These are phyloP conservation scores for Coreoperca whiteheadi DNA, from an alignment of 2,113 vertebrate genomes.

Conservation along the genomic window DNA sequence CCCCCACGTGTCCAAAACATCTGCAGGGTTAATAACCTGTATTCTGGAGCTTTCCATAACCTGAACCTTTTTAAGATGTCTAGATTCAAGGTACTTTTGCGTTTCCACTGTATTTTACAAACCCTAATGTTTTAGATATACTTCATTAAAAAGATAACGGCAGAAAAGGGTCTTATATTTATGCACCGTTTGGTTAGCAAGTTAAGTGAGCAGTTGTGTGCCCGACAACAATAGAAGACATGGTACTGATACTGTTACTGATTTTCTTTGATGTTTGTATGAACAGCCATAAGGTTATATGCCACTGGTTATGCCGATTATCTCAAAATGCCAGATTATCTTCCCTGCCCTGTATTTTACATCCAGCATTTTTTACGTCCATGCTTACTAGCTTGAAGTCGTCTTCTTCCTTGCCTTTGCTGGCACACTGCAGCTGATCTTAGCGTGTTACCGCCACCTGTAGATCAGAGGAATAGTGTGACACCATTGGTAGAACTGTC, in stretches of 20 bases:
- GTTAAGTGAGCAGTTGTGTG: background rate
- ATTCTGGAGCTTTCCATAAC: background rate
- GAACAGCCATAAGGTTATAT: background rate
- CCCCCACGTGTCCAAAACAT: background rate
- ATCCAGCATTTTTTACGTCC: background rate
- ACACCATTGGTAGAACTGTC: background rate
- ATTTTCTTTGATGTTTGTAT: background rate
- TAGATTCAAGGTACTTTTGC: background rate
- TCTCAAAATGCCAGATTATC: no score
- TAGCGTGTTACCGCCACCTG: background rate
- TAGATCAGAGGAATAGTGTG: background rate
- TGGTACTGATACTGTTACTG: background rate
- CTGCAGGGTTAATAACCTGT: background rate
- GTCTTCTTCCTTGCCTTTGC: background rate
- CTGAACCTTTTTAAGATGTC: background rate
- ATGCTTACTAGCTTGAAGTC: background rate
- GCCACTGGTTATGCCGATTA: no score
- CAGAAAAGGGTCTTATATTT: background rate
- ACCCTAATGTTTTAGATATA: background rate
- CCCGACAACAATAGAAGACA: background rate
- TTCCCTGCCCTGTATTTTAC: no score
- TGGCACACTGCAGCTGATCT: background rate
- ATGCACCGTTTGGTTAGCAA: background rate
- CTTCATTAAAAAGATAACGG: background rate
- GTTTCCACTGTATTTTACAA: background rate